Percentiles rank a stretch among this genome's conserved stretches.
Conservation (phyloP, 2,888 invertebrate genomes). For the Erebia palarica region DNA sequence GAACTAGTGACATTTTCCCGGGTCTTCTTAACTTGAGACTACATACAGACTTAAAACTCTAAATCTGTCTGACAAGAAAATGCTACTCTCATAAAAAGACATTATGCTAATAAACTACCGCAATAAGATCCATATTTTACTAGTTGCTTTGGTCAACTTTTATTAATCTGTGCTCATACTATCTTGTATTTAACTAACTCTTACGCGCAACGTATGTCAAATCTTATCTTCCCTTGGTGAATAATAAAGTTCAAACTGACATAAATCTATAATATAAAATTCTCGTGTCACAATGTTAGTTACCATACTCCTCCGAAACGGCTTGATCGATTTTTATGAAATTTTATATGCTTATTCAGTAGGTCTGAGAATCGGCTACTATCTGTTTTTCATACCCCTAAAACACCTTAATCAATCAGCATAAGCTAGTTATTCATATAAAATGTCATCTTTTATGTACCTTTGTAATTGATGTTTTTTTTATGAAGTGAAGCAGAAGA, state of each 20-base stretch:
- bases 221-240: not conserved
- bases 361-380: too few relatives aligned
- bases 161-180: not conserved
- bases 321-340: too few relatives aligned
- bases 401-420: too few relatives aligned
- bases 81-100: slow-evolving; percentile 10
- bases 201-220: not conserved
- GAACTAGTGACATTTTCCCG: slow-evolving; percentile 6
- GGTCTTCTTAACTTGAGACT: slow-evolving; percentile 9
- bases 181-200: not conserved
- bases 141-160: not conserved
- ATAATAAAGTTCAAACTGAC: too few relatives aligned
- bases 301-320: too few relatives aligned
- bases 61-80: slow-evolving; percentile 12
- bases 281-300: too few relatives aligned
- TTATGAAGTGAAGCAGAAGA: not conserved
- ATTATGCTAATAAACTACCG: slow-evolving; percentile 13
- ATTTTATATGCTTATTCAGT: too few relatives aligned
- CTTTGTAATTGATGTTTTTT: too few relatives aligned
- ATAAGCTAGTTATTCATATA: too few relatives aligned
- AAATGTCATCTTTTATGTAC: not conserved
- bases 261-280: too few relatives aligned
- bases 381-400: too few relatives aligned
- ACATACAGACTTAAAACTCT: slow-evolving; percentile 8
- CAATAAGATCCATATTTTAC: not conserved